Base-by-base conservation (phyloP, 2,888 invertebrate genomes). In the Axea sp. region DNA sequence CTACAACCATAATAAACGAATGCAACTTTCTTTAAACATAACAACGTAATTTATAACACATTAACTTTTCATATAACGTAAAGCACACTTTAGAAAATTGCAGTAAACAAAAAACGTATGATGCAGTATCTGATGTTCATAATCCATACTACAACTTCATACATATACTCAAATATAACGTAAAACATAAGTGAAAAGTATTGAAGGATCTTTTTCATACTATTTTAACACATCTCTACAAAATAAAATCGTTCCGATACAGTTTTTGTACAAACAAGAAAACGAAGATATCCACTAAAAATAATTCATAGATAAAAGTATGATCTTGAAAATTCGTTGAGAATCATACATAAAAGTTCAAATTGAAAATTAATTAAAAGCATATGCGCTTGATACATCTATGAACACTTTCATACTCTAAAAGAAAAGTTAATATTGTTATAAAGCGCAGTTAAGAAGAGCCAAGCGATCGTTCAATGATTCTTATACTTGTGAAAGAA, bases 71-170 rank as follows among this genome's bases (percentile, higher is more conserved):
- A 24, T 41, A 69, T 65, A 64, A 65, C 59, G 19, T 65, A 60
- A 30, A 22, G 64, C 43, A 53, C 68, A 64, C 68, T 69, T 69
- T 59, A 69, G 64, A 47, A 74, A 69, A 69, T 74, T 65, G 49
- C 64, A 39, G 53, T 60, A 35, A 45, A 68, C 51, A 55, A 69
- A 74, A 69, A 60, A 60, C 51, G 19, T 41, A 19, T 37, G 28
- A 37, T 26, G 62, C 43, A 30, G 49, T 35, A 24, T 15, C 17
- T 22, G 11, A n/a, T 14, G 30, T 43, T 49, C 35, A 30, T 37
- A 33, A 59, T 37, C 41, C 49, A 14, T 35, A 17, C 4, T 37
- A 6, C n/a, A n/a, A n/a, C n/a, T n/a, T n/a, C n/a, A n/a, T n/a
- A n/a, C n/a, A n/a, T n/a, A n/a, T n/a, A n/a, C n/a, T n/a, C n/a